Base-by-base conservation (phyloP, 2,113 vertebrate species). In the Eurystomus gularis region DNA sequence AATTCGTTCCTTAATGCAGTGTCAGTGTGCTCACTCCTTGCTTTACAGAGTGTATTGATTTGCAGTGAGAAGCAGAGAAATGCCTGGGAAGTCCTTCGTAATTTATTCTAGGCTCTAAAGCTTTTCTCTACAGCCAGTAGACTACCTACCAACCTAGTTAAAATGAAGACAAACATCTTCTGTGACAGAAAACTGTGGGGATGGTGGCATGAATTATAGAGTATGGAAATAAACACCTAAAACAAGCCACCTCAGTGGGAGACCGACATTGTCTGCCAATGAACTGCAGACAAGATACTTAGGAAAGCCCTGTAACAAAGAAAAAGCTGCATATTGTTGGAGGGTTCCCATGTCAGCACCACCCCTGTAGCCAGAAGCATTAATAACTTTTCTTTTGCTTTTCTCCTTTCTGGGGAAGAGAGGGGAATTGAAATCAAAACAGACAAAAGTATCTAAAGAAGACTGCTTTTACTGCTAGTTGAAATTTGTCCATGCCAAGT, bases 291-390 rank as follows among this genome's bases (percentile, higher is more conserved):
- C 40, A 86, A 94, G 88, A 96, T 76, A 77, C 69, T 85, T 64
- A 81, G 48, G 94, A 68, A 93, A 91, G 66, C 66, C 26, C 61
- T 3, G 0, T 49, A 84, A 94, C 86, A 95, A 94, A 95, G 73
- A 57, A 92, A 78, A 79, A 79, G 39, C 80, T 79, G 48, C 69
- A 18, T 40, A 60, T 82, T 86, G 57, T 96, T 91, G 1, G 0
- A 92, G 44, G 69, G 65, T 96, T 97, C 88, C 94, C 94, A 96
- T 91, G 95, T 96, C 90, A 93, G 80, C 86, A 86, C 92, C 64
- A 88, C 5, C 37, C 31, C 65, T 57, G 48, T 91, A 61, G 88
- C 95, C 95, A 96, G 83, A 82, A 93, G 72, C 90, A 86, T 91
- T 29, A 90, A 55, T 81, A 78, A 82, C 14, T 91, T 69, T 57